Percentiles rank a stretch among this genome's conserved stretches.
These are phyloP conservation scores for Eulacestoma nigropectus DNA, from an alignment of 2,113 vertebrate genomes.

Conservation along the genomic window DNA sequence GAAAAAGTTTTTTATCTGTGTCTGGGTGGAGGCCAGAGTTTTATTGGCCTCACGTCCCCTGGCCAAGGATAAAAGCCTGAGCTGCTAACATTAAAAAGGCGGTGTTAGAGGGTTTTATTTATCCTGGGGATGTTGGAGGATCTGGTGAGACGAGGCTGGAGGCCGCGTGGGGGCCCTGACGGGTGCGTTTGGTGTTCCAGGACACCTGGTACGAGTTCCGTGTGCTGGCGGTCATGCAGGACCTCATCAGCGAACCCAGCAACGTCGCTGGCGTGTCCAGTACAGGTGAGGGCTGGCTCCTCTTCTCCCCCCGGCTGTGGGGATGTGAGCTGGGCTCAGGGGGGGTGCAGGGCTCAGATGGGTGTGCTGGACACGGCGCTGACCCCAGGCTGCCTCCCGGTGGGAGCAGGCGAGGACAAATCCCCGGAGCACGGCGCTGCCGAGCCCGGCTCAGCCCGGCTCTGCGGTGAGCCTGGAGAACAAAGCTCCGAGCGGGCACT, in stretches of 20 bases:
- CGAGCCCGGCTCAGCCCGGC: background rate
- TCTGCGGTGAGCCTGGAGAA: background rate
- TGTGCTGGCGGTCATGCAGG: constrained; percentile 97
- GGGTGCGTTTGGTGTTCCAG: constrained; percentile 59
- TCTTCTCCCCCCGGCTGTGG: background rate
- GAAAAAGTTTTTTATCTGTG: background rate
- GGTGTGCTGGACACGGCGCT: background rate
- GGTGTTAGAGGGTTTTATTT: background rate
- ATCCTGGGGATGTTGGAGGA: background rate
- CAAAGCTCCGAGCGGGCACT: background rate
- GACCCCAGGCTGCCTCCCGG: background rate
- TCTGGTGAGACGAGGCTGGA: background rate
- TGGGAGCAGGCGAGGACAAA: background rate
- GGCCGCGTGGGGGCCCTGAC: background rate
- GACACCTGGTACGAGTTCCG: constrained; percentile 99
- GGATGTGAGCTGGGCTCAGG: background rate
- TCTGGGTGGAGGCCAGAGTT: background rate
- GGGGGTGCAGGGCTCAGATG: accelerated
- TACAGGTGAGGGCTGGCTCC: constrained; percentile 77
- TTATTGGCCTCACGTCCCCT: background rate
- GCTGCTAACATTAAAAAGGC: background rate
- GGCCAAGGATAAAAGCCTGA: background rate
- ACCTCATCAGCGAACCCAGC: constrained; percentile 98
- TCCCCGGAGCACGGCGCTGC: background rate
- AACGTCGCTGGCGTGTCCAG: constrained; percentile 97